These are phyloP conservation scores for Brenthis daphne DNA, from an alignment of 2,888 invertebrate genomes.

Conservation along the genomic window DNA sequence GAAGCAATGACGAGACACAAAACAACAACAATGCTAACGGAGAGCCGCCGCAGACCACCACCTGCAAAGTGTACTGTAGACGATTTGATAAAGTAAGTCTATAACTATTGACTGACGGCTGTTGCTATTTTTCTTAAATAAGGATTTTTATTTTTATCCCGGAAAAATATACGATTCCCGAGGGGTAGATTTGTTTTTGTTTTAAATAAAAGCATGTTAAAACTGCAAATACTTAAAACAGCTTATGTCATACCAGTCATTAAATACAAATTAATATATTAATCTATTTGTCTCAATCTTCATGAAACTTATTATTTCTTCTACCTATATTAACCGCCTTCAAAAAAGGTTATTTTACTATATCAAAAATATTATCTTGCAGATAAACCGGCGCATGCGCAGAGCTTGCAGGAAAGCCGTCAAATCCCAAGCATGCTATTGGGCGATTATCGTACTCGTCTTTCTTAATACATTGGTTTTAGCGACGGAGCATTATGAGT, in stretches of 20 bases:
- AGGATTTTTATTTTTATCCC: no score
- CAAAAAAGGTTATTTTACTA: no score
- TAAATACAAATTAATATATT: no score
- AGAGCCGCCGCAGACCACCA: slow-evolving; percentile 82
- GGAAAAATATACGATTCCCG: no score
- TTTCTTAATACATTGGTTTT: slow-evolving; percentile 98
- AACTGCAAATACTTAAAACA: no score
- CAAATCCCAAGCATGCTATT: slow-evolving; percentile 98
- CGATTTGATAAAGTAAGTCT: slow-evolving; percentile 70
- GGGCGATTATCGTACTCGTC: slow-evolving; percentile 98
- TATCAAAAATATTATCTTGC: slow-evolving; percentile 8
- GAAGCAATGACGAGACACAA: slow-evolving; percentile 69
- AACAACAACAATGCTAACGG: slow-evolving; percentile 59
- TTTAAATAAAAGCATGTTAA: no score
- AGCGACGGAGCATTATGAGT: slow-evolving; percentile 96
- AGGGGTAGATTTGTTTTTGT: no score
- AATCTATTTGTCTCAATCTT: no score
- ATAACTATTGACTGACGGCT: no score
- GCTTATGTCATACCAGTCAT: no score
- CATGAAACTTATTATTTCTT: background rate
- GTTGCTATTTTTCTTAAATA: no score
- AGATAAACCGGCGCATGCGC: slow-evolving; percentile 92
- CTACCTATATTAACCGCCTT: no score
- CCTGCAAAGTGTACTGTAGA: slow-evolving; percentile 65
- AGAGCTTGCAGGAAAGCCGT: slow-evolving; percentile 96